These are phyloP conservation scores for Ambastaia sidthimunki DNA, from an alignment of 2,797 vertebrate species.

Conservation along the genomic window DNA sequence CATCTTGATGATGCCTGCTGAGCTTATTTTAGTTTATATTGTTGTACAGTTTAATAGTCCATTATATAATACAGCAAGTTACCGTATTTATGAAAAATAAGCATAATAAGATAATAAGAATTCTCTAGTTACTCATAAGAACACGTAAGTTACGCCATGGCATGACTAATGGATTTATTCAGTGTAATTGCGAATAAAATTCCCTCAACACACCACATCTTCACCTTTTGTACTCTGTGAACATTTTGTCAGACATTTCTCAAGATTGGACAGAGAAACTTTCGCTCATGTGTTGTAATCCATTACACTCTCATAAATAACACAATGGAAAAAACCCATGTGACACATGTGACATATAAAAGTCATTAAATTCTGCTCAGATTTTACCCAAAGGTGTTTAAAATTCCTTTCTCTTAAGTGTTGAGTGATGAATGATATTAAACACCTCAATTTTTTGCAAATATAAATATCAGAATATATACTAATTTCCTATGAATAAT, in stretches of 20 bases:
- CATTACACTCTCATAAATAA: neutral
- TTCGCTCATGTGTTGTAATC: neutral
- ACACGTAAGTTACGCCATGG: neutral
- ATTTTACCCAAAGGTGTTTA: slow-evolving; percentile 11
- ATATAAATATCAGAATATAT: neutral
- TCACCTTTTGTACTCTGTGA: slow-evolving; percentile 11
- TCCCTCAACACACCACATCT: neutral
- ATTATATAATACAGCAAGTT: no score
- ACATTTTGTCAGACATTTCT: slow-evolving; percentile 1
- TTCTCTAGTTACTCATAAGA: neutral
- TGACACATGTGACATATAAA: neutral
- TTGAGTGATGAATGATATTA: neutral
- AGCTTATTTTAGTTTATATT: no score
- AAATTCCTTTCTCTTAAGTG: neutral
- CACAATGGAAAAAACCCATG: no score
- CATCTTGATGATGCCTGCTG: no score
- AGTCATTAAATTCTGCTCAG: slow-evolving; percentile 6
- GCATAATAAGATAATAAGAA: slow-evolving; percentile 3
- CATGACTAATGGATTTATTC: slow-evolving; percentile 13
- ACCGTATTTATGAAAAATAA: neutral
- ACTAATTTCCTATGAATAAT: neutral
- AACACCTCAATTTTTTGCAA: neutral
- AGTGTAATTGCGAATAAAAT: neutral
- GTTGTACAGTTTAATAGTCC: no score
- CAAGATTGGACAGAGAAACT: neutral